Percentiles rank a stretch among this genome's conserved stretches.
Evolutionary conservation across 2,113 vertebrate genomes (phyloP).

Genomic region (Eretmochelys imbricata): DNA sequence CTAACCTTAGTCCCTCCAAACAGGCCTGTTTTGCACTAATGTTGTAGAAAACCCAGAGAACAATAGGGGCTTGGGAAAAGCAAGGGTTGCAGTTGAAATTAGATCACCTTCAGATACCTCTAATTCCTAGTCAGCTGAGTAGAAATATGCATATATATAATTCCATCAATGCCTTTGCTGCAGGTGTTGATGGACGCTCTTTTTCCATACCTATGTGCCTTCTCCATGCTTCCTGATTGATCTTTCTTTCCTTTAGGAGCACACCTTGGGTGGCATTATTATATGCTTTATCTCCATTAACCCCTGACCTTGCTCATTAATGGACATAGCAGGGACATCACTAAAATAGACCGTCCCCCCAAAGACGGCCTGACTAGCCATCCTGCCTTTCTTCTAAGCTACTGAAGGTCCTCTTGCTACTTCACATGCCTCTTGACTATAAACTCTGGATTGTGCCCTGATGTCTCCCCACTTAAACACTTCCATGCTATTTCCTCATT

Average conservation of each 20-base stretch:
- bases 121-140: slow-evolving; percentile 61
- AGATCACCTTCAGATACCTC: slow-evolving; percentile 71
- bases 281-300: slow-evolving; percentile 17
- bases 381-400: background rate
- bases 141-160: slow-evolving; percentile 66
- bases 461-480: slow-evolving; percentile 36
- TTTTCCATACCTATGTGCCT: slow-evolving; percentile 54
- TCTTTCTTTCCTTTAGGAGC: slow-evolving; percentile 4
- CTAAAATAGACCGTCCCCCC: background rate
- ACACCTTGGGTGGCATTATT: background rate
- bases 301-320: background rate
- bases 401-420: background rate
- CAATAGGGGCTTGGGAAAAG: slow-evolving; percentile 66
- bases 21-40: slow-evolving; percentile 74
- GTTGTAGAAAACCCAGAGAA: slow-evolving; percentile 32
- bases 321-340: background rate
- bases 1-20: slow-evolving; percentile 72
- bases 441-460: slow-evolving; percentile 4
- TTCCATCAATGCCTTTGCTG: slow-evolving; percentile 67
- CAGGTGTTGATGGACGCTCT: slow-evolving; percentile 56
- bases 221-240: slow-evolving; percentile 27
- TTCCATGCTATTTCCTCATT: background rate
- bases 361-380: slow-evolving; percentile 1
- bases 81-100: slow-evolving; percentile 72
- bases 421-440: background rate